Conservation (phyloP, 2,113 vertebrate species). For the Willisornis vidua region DNA sequence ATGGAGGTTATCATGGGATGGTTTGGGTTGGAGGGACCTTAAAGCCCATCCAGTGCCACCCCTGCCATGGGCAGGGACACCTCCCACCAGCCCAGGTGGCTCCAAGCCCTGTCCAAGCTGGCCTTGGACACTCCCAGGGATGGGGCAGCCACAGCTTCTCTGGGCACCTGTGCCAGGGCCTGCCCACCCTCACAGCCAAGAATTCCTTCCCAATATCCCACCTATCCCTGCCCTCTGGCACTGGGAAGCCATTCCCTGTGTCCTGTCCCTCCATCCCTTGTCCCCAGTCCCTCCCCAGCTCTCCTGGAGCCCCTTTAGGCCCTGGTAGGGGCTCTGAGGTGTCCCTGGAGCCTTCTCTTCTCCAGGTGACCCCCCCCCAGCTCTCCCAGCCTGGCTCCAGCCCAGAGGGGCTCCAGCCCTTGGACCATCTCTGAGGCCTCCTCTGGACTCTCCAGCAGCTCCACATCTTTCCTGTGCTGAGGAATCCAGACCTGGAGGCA, state of each 20-base stretch:
- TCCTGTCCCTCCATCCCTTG: not conserved
- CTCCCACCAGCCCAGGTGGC: not conserved
- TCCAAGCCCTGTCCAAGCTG: not conserved
- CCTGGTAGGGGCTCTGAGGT: fast-evolving
- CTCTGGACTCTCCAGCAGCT: not conserved
- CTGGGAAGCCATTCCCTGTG: not conserved
- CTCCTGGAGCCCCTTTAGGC: not conserved
- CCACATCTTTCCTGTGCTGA: not conserved
- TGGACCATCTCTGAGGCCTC: not conserved
- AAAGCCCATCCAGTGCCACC: fast-evolving
- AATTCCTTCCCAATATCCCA: not conserved
- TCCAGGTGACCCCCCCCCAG: not conserved
- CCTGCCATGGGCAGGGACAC: not conserved
- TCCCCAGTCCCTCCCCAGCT: not conserved
- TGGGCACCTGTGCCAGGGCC: not conserved
- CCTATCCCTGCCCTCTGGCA: not conserved
- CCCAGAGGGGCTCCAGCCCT: not conserved
- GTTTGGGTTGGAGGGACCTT: not conserved
- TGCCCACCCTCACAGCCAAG: not conserved
- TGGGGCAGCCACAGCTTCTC: not conserved
- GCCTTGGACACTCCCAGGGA: not conserved
- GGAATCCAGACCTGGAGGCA: not conserved
- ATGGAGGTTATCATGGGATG: too few relatives aligned
- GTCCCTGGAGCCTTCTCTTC: not conserved
- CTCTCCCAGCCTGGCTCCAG: not conserved